Conservation (phyloP, 1,140 invertebrate genomes). For the Drosophila lacteicornis region DNA sequence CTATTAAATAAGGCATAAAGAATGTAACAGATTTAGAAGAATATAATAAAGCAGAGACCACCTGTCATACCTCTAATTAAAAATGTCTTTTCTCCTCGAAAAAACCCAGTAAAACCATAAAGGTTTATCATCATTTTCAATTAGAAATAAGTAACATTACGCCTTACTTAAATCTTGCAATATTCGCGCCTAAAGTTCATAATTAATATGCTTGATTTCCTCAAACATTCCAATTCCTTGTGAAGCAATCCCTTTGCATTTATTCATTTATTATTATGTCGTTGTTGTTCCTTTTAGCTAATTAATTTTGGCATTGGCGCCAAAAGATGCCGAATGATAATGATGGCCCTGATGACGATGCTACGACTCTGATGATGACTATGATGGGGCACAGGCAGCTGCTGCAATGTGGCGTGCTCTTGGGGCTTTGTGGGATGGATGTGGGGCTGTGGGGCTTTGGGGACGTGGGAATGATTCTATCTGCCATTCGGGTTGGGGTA, state of each 20-base stretch:
- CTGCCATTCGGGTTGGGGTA: background rate
- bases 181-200: background rate
- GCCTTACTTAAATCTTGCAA: too few relatives aligned
- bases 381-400: conserved; percentile 20
- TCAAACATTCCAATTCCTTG: background rate
- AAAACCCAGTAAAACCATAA: background rate
- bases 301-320: conserved; percentile 78
- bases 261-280: background rate
- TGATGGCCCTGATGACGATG: conserved; percentile 19
- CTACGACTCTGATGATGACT: conserved; percentile 3
- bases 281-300: conserved; percentile 43
- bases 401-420: conserved; percentile 7
- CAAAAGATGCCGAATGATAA: conserved; percentile 39
- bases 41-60: background rate
- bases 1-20: background rate
- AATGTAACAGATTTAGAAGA: background rate
- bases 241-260: conserved; percentile 49
- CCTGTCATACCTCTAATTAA: background rate
- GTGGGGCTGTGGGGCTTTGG: background rate
- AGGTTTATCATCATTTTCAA: background rate
- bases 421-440: background rate
- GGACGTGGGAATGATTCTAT: background rate
- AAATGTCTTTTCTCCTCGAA: background rate
- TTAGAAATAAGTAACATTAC: background rate
- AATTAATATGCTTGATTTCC: background rate